Evolutionary conservation across 2,797 vertebrate species (phyloP), one percentile per base, ranked within the genome.

Genomic region (Epinephelus awoara): DNA sequence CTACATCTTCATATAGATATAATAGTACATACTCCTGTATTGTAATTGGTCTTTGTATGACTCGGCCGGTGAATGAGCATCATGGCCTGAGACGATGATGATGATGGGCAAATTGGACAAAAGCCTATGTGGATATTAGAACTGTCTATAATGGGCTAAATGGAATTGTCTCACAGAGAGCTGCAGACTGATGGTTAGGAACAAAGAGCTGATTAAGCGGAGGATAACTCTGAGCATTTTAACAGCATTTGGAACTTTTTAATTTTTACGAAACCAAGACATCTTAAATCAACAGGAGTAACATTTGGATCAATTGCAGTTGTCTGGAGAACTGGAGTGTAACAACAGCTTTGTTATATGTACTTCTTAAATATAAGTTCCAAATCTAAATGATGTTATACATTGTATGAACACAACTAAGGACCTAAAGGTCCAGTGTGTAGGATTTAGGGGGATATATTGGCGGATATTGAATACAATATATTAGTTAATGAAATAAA

Each of bases 81-180:
- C 21, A 27, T 58, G 23, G 51, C 40, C 42, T 54, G 23, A 74
- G 38, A 40, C 8, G 40, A 57, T 6, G 15, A 69, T 6, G 15
- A 69, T 68, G 44, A 64, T 66, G 47, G 58, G 18, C 55, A 55
- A 79, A 82, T 21, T 67, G 34, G 42, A 77, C 57, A 57, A 75
- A 82, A 42, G 71, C 25, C 38, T 62, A 59, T 67, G n/a, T 64
- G 34, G 52, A 57, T 51, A 54, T 50, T 44, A 61, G 71, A 77
- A 67, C 55, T 38, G 15, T 55, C 7, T 67, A 44, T 84, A 63
- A 75, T 82, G 9, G 3, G n/a, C 34, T 29, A 23, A 79, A 77
- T 68, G 5, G 46, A 34, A 73, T 18, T 9, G 12, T 63, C 23
- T 13, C 2, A 5, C 13, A 40, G n/a, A 42, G 29, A 67, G 19